phyloP scores from a whole-genome alignment of 2,113 vertebrate genomes.

The Chaenogobius annularis region DNA sequence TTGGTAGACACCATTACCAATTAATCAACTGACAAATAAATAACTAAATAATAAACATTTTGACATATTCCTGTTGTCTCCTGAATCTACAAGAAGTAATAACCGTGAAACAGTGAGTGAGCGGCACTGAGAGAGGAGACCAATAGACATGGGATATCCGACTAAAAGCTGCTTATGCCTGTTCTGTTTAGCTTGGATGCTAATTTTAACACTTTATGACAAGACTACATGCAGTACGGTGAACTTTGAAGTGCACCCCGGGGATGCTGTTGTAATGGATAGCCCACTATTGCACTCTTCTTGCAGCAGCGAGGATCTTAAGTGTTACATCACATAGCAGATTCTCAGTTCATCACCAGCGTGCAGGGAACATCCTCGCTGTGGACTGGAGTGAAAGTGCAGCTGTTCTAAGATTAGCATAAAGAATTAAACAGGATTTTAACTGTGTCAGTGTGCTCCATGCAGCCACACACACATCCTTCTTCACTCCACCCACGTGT shows the following conservation, averaged over 20 bases:
- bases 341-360: slow-evolving; percentile 28
- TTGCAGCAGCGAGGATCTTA: slow-evolving; percentile 10
- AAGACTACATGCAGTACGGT: neutral
- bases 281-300: slow-evolving; percentile 8
- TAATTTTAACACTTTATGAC: slow-evolving; percentile 12
- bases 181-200: slow-evolving; percentile 10
- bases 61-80: neutral
- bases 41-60: too few relatives aligned
- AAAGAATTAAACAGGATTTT: slow-evolving; percentile 63
- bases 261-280: slow-evolving; percentile 12
- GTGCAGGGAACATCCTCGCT: slow-evolving; percentile 26
- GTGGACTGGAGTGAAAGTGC: slow-evolving; percentile 34
- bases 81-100: neutral
- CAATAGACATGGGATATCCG: slow-evolving; percentile 23
- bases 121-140: slow-evolving; percentile 2
- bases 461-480: neutral
- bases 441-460: slow-evolving; percentile 52
- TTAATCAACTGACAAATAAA: too few relatives aligned
- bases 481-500: slow-evolving; percentile 31
- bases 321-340: slow-evolving; percentile 29
- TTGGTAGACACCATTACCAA: too few relatives aligned
- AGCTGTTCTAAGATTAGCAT: slow-evolving; percentile 62
- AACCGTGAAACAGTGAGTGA: slow-evolving; percentile 5
- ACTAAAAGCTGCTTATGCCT: slow-evolving; percentile 24
- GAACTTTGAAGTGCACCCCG: neutral